Base-by-base conservation (phyloP, 1,140 invertebrate species). In the Drosophila malerkotliana region DNA sequence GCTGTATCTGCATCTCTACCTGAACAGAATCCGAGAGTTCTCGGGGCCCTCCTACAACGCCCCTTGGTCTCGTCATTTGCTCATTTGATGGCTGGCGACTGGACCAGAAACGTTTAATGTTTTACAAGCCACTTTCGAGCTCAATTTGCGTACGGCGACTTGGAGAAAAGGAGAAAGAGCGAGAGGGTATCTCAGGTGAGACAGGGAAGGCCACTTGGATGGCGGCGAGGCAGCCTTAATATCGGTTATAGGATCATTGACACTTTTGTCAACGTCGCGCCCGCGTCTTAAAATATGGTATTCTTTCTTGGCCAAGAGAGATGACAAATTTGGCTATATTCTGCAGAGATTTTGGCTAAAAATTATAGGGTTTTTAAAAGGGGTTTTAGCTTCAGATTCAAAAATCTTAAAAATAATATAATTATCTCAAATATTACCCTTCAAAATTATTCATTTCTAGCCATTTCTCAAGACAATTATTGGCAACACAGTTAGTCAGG, bases 171-270 rank as follows among this genome's bases (percentile, higher is more conserved):
- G 55, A n/a, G 30, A 24, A 15, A 48, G 32, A 63, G 9, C n/a
- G 24, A 53, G 21, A 56, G 18, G 26, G 14, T 30, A 24, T 32
- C 15, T 12, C 21, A 14, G 26, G 7, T 7, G 14, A 7, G 14
- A 14, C 1, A 6, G 41, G 32, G 30, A 64, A 62, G 21, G 37
- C 28, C 54, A 39, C 28, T 41, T 15, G 4, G 45, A 12, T 39
- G 57, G 30, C 49, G 62, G 14, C 32, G 63, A 26, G 69, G 44
- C 48, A 66, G 67, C 73, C 76, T 79, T 62, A 89, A 88, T 89
- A 88, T 88, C 83, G 84, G 84, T 88, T 88, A 88, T 88, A 88
- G 83, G 83, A 88, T 88, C 83, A 88, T 88, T 88, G 83, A 89
- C 84, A 88, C 83, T 89, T 88, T 88, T 69, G 66, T 69, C 63